Evolutionary conservation across 2,888 invertebrate genomes (phyloP).

Genomic region (Ennomos quercinarius): DNA sequence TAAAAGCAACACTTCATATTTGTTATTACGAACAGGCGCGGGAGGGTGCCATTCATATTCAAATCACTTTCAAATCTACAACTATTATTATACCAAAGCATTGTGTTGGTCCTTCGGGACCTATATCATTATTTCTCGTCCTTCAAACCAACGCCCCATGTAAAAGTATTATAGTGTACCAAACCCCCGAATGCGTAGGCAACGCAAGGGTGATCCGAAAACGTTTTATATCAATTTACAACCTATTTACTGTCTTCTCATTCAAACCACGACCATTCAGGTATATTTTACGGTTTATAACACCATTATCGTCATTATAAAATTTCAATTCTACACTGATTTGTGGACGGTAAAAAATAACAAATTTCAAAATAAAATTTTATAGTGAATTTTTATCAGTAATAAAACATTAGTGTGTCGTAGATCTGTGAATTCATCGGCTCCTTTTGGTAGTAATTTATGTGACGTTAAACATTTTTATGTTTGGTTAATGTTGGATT

Average conservation of each 20-base stretch:
- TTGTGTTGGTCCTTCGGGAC: slow-evolving; percentile 81
- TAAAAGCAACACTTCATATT: slow-evolving; percentile 83
- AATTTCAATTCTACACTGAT: slow-evolving; percentile 52
- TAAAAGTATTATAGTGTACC: slow-evolving; percentile 75
- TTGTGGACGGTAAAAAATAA: slow-evolving; percentile 58
- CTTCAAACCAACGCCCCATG: slow-evolving; percentile 75
- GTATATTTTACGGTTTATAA: slow-evolving; percentile 66
- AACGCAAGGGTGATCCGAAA: slow-evolving; percentile 67
- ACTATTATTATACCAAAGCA: slow-evolving; percentile 82
- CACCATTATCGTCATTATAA: slow-evolving; percentile 55
- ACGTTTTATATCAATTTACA: slow-evolving; percentile 80
- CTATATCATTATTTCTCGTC: slow-evolving; percentile 81
- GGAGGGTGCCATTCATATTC: slow-evolving; percentile 84
- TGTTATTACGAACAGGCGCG: slow-evolving; percentile 81
- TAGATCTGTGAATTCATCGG: slow-evolving; percentile 77
- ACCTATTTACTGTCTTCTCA: slow-evolving; percentile 62
- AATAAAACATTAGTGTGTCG: slow-evolving; percentile 71
- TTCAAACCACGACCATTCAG: slow-evolving; percentile 64
- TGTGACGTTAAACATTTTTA: slow-evolving; percentile 81
- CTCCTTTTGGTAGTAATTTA: slow-evolving; percentile 79
- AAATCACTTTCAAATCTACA: slow-evolving; percentile 84
- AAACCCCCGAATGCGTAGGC: slow-evolving; percentile 58
- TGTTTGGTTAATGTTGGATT: slow-evolving; percentile 78
- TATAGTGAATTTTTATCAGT: slow-evolving; percentile 65
- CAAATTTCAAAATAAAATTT: slow-evolving; percentile 49